These are phyloP conservation scores for Orchesella cincta DNA, from an alignment of 1,140 invertebrate species.

Conservation along the genomic window DNA sequence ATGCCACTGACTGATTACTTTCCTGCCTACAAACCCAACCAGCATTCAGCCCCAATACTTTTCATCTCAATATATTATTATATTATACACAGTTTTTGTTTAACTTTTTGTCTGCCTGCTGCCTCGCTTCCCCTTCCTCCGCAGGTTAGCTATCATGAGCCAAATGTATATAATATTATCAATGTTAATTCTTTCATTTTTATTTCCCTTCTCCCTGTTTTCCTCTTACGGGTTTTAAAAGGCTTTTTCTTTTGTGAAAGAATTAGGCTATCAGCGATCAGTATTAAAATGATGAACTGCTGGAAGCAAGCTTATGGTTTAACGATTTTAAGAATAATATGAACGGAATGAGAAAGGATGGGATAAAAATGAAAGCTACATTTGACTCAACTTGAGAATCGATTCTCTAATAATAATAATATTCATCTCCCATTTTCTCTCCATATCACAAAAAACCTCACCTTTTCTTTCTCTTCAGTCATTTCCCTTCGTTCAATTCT, in stretches of 20 bases:
- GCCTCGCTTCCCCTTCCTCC: background rate
- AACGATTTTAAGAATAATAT: slow-evolving; percentile 4
- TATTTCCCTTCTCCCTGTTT: background rate
- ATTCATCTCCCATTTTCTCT: slow-evolving; percentile 14
- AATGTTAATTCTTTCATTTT: slow-evolving; percentile 15
- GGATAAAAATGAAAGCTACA: background rate
- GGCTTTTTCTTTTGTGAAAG: slow-evolving; percentile 2
- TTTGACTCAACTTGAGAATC: background rate
- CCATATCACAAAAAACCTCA: background rate
- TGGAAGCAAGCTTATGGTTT: background rate
- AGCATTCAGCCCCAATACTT: background rate
- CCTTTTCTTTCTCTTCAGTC: background rate
- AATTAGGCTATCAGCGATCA: background rate
- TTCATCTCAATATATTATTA: too few species aligned
- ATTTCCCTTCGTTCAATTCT: too few species aligned
- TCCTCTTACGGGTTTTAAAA: background rate
- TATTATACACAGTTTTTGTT: too few species aligned
- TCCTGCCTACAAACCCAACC: background rate
- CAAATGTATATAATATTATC: slow-evolving; percentile 17
- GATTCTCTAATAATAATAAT: slow-evolving; percentile 14
- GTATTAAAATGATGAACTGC: slow-evolving; percentile 26
- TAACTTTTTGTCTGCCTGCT: background rate
- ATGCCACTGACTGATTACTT: slow-evolving; percentile 29
- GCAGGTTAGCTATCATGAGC: background rate
- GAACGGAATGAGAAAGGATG: background rate